Evolutionary conservation across 2,797 vertebrate species (phyloP).

Genomic region (Balearica regulorum): DNA sequence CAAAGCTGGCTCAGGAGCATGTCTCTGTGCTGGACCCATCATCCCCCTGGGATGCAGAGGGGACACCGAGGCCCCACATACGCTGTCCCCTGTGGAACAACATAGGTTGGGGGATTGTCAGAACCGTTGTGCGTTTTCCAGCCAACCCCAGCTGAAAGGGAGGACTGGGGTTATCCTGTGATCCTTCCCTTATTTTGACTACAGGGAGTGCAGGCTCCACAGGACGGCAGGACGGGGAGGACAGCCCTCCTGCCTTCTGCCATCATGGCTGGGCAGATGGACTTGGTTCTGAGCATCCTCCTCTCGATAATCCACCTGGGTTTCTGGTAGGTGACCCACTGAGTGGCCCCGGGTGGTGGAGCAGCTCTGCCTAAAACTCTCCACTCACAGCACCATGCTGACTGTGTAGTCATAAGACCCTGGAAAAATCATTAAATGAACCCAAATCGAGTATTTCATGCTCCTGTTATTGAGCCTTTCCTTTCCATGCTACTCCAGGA

Average conservation of each 20-base stretch:
- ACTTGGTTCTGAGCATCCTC: neutral
- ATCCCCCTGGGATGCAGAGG: neutral
- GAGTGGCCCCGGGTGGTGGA: neutral
- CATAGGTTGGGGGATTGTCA: neutral
- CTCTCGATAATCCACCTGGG: accelerated
- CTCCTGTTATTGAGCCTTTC: neutral
- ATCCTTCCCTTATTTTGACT: neutral
- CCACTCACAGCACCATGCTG: neutral
- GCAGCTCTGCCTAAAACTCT: neutral
- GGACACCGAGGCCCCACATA: neutral
- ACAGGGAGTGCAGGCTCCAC: neutral
- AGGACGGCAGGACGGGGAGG: neutral
- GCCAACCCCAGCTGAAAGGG: neutral
- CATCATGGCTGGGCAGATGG: neutral
- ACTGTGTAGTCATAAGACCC: accelerated
- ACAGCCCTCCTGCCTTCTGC: neutral
- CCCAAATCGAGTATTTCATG: neutral
- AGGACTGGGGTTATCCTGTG: neutral
- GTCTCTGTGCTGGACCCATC: neutral
- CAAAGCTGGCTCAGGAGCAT: accelerated
- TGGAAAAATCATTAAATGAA: neutral
- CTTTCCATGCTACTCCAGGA: neutral
- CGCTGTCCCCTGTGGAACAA: neutral
- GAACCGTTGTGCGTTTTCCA: neutral
- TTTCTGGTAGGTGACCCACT: neutral